Evolutionary conservation across 1,140 invertebrate species (phyloP).

Genomic region (Diprion similis): DNA sequence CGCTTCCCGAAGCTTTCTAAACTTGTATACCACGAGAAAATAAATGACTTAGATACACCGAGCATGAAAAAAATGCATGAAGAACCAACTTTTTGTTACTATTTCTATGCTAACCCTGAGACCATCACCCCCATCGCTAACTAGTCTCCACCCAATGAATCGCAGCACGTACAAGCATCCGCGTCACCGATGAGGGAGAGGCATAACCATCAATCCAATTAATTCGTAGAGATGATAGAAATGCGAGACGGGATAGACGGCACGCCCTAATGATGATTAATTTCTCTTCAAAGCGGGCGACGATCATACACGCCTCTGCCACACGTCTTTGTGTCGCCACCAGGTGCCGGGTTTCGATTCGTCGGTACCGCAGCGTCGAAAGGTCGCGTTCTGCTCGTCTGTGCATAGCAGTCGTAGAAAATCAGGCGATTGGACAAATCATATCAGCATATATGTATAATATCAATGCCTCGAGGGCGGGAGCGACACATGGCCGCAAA

Average conservation of each 20-base stretch:
- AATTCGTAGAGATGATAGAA: background rate
- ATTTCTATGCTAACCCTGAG: too few relatives aligned
- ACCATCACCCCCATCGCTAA: too few relatives aligned
- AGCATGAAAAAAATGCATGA: too few relatives aligned
- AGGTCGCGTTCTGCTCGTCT: background rate
- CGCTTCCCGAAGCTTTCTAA: too few relatives aligned
- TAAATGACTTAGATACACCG: too few relatives aligned
- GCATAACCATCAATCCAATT: constrained; percentile 5
- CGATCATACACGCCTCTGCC: too few relatives aligned
- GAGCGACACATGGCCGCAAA: constrained; percentile 42
- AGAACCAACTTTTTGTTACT: too few relatives aligned
- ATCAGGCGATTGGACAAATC: constrained; percentile 12
- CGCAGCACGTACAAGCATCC: too few relatives aligned
- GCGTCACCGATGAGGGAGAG: background rate
- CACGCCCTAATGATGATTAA: constrained; percentile 5
- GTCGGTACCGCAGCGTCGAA: background rate
- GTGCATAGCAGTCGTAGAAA: background rate
- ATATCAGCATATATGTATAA: background rate
- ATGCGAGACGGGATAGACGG: background rate
- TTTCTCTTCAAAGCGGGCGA: background rate
- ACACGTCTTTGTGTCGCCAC: background rate
- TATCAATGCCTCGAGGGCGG: background rate
- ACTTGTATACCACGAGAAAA: too few relatives aligned
- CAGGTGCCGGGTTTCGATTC: background rate
- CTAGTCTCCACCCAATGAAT: too few relatives aligned